A percentile compares a stretch with the other conserved stretches of the same genome.
phyloP scores from a whole-genome alignment of 2,888 invertebrate species.

The Phoronis australis region DNA sequence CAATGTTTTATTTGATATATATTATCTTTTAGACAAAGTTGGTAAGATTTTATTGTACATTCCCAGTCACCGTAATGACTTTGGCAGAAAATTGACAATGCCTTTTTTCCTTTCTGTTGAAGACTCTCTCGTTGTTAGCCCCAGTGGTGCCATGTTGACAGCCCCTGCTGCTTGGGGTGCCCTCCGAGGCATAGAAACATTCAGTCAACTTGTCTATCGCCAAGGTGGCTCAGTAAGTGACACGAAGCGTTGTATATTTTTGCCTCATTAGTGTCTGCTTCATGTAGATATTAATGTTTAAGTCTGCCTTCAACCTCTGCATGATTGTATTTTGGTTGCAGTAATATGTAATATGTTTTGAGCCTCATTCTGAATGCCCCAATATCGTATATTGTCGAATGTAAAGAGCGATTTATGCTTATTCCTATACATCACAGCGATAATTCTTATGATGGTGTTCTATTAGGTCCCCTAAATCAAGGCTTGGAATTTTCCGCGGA shows the following conservation, averaged over 20 bases:
- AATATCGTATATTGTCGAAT: too few relatives aligned
- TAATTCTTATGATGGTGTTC: too few relatives aligned
- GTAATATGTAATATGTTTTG: too few relatives aligned
- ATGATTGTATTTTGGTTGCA: too few relatives aligned
- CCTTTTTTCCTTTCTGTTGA: neutral
- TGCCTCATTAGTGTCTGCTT: neutral
- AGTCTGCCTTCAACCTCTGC: too few relatives aligned
- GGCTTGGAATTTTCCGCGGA: too few relatives aligned
- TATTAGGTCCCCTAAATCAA: too few relatives aligned
- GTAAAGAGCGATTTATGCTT: too few relatives aligned
- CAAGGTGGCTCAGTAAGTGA: conserved; percentile 44
- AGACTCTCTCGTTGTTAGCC: conserved; percentile 20
- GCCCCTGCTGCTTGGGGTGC: conserved; percentile 55
- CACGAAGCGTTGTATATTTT: neutral
- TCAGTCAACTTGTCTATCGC: conserved; percentile 67
- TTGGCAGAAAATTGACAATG: neutral
- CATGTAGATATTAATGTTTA: neutral
- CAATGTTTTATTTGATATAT: conserved; percentile 23
- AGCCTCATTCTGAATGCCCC: too few relatives aligned
- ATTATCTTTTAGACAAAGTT: neutral
- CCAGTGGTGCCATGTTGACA: conserved; percentile 14
- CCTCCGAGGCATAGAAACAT: conserved; percentile 60
- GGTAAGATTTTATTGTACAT: too few relatives aligned
- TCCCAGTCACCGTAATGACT: neutral
- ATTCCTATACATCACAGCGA: too few relatives aligned